phyloP scores from a whole-genome alignment of 2,888 invertebrate species.

The Aspidapion aeneum region DNA sequence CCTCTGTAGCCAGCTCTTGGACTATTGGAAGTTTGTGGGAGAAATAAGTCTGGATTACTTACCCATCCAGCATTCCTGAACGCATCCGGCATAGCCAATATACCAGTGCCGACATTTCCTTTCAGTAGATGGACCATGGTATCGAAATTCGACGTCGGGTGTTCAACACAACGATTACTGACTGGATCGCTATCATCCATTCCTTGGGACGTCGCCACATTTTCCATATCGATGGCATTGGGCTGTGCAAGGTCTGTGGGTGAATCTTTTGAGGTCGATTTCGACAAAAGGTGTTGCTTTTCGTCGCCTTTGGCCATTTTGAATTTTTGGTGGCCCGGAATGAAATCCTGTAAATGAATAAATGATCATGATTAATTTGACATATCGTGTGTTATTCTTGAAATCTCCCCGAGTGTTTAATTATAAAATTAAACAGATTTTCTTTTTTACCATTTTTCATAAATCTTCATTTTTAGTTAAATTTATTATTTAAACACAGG shows the following conservation, averaged over 20 bases:
- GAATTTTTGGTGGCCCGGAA: neutral
- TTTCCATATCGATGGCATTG: neutral
- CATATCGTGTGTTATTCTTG: too few species aligned
- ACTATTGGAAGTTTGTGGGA: too few species aligned
- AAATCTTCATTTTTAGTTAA: too few species aligned
- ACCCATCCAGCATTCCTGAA: slow-evolving; percentile 85
- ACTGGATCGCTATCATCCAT: slow-evolving; percentile 54
- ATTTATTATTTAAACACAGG: too few species aligned
- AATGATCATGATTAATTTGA: too few species aligned
- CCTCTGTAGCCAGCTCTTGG: too few species aligned
- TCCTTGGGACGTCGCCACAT: neutral
- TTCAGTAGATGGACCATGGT: slow-evolving; percentile 68
- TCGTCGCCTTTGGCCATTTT: neutral
- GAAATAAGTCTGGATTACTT: too few species aligned
- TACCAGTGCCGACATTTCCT: slow-evolving; percentile 78
- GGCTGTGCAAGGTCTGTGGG: neutral
- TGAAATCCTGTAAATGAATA: neutral
- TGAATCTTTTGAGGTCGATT: neutral
- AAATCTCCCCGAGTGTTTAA: too few species aligned
- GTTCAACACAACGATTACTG: slow-evolving; percentile 65
- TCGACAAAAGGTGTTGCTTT: neutral
- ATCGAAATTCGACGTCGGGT: slow-evolving; percentile 78
- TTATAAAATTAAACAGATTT: too few species aligned
- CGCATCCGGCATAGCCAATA: slow-evolving; percentile 95
- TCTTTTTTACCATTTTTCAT: too few species aligned